Conservation (phyloP, 1,140 invertebrate genomes). For the Odontomachus brunneus region DNA sequence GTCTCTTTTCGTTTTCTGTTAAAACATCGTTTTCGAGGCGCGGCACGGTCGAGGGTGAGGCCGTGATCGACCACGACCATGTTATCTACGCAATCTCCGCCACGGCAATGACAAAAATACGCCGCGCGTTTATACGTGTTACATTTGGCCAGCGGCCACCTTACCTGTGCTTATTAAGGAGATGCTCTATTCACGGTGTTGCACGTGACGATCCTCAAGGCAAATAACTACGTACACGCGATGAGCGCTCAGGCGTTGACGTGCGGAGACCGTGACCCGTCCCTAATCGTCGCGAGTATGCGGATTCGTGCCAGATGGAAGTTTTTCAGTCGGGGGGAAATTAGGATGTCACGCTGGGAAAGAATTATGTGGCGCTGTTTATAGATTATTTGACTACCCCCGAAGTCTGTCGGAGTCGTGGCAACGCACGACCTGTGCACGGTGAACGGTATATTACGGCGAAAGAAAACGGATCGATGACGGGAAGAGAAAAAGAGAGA, state of each 20-base stretch:
- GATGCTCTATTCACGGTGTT: constrained; percentile 50
- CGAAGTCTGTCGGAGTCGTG: too few relatives aligned
- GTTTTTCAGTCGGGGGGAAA: constrained; percentile 12
- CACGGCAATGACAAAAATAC: constrained; percentile 45
- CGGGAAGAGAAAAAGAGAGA: not conserved
- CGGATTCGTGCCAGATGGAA: constrained; percentile 39
- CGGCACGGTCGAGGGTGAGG: too few relatives aligned
- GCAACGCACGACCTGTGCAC: not conserved
- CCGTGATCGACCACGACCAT: not conserved
- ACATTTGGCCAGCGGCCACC: constrained; percentile 49
- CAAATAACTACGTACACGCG: constrained; percentile 43
- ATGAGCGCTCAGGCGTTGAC: constrained; percentile 42
- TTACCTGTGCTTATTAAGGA: constrained; percentile 52
- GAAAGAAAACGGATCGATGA: not conserved
- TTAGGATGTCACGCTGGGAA: too few relatives aligned
- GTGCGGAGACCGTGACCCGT: constrained; percentile 45
- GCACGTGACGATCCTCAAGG: constrained; percentile 54
- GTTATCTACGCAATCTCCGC: constrained; percentile 26
- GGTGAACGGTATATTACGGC: not conserved
- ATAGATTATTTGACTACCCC: constrained; percentile 20
- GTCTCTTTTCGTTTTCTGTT: not conserved
- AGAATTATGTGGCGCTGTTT: not conserved
- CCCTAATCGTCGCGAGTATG: constrained; percentile 25
- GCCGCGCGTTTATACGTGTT: constrained; percentile 19
- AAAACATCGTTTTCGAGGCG: not conserved